A percentile compares a stretch with the other conserved stretches of the same genome.
Conservation (phyloP, 2,113 vertebrate genomes). For the Archocentrus centrarchus region DNA sequence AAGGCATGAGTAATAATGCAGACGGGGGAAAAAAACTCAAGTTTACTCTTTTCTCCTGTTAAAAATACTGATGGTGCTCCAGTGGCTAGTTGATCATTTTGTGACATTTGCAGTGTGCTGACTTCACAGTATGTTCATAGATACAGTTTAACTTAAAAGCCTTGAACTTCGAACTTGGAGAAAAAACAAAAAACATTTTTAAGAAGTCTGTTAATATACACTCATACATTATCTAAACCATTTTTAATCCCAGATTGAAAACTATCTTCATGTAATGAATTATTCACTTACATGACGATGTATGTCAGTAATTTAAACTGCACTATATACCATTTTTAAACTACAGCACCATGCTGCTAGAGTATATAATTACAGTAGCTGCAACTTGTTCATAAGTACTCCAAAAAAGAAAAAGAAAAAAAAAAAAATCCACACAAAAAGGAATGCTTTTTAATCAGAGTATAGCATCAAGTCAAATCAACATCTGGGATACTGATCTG, state of each 20-base stretch:
- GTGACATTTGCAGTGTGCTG: slow-evolving; percentile 28
- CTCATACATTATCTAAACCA: neutral
- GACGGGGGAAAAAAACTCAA: slow-evolving; percentile 12
- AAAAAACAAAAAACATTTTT: neutral
- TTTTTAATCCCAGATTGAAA: neutral
- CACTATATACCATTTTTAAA: neutral
- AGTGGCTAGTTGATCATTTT: slow-evolving; percentile 19
- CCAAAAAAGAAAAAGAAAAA: no score
- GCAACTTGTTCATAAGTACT: slow-evolving; percentile 8
- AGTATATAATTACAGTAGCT: neutral
- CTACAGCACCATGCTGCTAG: neutral
- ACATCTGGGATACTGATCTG: no score
- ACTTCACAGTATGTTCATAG: slow-evolving; percentile 30
- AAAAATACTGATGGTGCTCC: slow-evolving; percentile 16
- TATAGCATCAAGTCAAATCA: no score
- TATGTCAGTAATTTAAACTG: neutral
- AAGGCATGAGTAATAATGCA: neutral
- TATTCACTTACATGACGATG: neutral
- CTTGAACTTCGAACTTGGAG: neutral
- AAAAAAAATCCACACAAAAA: no score
- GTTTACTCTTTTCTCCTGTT: slow-evolving; percentile 1
- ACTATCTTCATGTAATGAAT: neutral
- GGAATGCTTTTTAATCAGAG: no score
- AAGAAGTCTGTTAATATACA: neutral
- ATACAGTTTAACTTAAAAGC: neutral